Evolutionary conservation across 1,140 invertebrate species (phyloP), one percentile per base, ranked within the genome.

Genomic region (Thalassaphorura encarpata): DNA sequence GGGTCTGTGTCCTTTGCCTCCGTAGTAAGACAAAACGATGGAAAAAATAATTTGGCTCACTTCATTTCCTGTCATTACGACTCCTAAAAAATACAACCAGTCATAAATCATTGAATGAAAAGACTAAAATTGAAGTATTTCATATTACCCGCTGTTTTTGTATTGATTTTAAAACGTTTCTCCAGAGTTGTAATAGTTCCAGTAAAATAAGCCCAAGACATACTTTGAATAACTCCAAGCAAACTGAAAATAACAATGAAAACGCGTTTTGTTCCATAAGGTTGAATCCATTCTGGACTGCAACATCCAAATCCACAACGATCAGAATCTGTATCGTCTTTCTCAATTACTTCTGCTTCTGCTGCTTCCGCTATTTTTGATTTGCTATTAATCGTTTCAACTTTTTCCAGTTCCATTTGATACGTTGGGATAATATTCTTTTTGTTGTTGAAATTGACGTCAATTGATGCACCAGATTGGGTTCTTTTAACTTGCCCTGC

Each of bases 151-250:
- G 82, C 83, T 29, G 81, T 83, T 69, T 80, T 78, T 8, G 82
- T 85, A 0, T 83, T 81, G 66, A 87, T 85, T 65, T 83, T 85
- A 67, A 85, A 89, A 59, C 84, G 75, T 66, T 87, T 87, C 68
- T 89, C 85, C 26, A 88, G 73, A 0, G 85, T 89, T 28, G 84
- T 84, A 40, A 87, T 80, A 5, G 82, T 84, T 11, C 83, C 83
- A 64, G 83, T 83, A 56, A 83, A 83, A 67, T 88, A 88, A 1
- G 83, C 78, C 64, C 81, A 85, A 56, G 81, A 79, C 56, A 84
- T 83, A n/a, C 80, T 80, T 62, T 84, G 83, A 43, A 84, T 76
- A 59, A 83, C 80, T 1, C 83, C 84, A 1, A 86, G 71, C 3
- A 85, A 69, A 41, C 83, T 84, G 61, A 85, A 87, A 0, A 85